These are phyloP conservation scores for Cyanoderma ruficeps DNA, from an alignment of 2,113 vertebrate species.

Conservation along the genomic window DNA sequence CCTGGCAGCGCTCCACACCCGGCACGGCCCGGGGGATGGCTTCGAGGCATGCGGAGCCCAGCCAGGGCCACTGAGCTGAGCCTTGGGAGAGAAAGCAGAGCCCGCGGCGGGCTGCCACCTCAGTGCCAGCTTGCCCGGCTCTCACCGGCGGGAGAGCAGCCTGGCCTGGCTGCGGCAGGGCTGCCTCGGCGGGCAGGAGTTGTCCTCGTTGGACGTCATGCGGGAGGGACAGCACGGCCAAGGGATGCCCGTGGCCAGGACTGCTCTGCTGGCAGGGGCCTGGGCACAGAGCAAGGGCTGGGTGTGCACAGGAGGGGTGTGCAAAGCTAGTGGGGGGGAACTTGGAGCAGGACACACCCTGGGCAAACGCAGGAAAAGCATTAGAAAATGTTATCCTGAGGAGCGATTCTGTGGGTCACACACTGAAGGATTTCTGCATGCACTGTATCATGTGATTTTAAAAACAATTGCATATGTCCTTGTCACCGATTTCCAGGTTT, in stretches of 20 bases:
- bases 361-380: neutral
- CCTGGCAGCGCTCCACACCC: neutral
- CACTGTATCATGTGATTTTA: neutral
- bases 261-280: neutral
- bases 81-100: neutral
- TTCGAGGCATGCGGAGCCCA: neutral
- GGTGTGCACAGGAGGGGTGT: neutral
- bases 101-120: rapidly evolving
- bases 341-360: rapidly evolving
- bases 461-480: rapidly evolving
- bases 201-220: rapidly evolving
- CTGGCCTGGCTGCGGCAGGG: rapidly evolving
- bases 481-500: neutral
- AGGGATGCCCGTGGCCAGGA: neutral
- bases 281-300: rapidly evolving
- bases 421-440: neutral
- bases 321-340: neutral
- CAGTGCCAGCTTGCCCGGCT: neutral
- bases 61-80: neutral
- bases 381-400: neutral
- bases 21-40: neutral
- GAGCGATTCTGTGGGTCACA: neutral
- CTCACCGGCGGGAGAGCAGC: neutral
- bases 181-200: rapidly evolving
- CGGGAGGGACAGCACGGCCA: neutral